Conservation (phyloP, 2,797 vertebrate genomes). For the Galago senegalensis region DNA sequence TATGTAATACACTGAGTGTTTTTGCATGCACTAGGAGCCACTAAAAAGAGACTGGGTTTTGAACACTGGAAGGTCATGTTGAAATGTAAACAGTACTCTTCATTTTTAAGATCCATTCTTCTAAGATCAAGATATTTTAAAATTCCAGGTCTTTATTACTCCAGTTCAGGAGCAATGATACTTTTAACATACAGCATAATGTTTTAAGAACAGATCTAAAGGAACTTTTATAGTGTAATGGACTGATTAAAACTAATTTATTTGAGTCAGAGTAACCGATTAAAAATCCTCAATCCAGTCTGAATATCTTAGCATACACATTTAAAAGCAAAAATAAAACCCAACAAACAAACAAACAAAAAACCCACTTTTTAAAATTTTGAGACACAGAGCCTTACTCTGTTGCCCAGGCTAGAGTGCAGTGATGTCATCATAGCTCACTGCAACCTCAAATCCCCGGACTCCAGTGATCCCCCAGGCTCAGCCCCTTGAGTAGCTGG, state of each 20-base stretch:
- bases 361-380: neutral
- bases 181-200: neutral
- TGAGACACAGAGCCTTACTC: neutral
- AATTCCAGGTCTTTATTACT: neutral
- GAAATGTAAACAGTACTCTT: constrained; percentile 2
- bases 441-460: neutral
- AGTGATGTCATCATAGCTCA: neutral
- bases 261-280: neutral
- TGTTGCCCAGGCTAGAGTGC: neutral
- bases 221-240: neutral
- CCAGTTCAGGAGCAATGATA: neutral
- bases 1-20: constrained; percentile 2
- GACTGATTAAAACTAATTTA: neutral
- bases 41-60: constrained; percentile 5
- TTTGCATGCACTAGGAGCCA: neutral
- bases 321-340: neutral
- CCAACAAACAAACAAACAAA: neutral
- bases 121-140: neutral
- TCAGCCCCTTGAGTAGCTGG: neutral
- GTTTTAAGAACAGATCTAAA: constrained; percentile 32
- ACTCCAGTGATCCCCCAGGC: neutral
- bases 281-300: neutral
- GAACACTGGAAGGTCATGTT: neutral
- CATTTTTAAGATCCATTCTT: neutral
- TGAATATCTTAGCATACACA: neutral